Base-by-base conservation (phyloP, 2,797 vertebrate species). In the Poliocrania exsul region DNA sequence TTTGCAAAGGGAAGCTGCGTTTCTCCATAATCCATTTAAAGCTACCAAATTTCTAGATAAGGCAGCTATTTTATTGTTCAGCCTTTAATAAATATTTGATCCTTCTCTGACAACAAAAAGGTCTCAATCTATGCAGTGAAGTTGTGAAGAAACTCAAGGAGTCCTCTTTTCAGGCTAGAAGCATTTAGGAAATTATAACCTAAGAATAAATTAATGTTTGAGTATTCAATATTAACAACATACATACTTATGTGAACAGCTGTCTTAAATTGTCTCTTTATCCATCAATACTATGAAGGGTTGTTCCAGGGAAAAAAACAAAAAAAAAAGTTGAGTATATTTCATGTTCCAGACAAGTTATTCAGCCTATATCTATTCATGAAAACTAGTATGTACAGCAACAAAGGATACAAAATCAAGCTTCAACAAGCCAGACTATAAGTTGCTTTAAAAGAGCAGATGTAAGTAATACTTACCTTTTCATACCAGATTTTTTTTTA, bases 231-330 rank as follows among this genome's bases (percentile, higher is more conserved):
- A 54, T 46, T 75, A 87, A 77, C 28, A 86, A 74, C 29, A 50
- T 8, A 25, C 0, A 0, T 23, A 56, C n/a, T 83, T 60, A 97
- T 87, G 93, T 49, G 54, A 88, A 77, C 28, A 92, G 58, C 58
- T 89, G 73, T 92, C 91, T 88, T 91, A 90, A 96, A 97, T 29
- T 97, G 96, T 85, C 96, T 93, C 37, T 95, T 98, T 96, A 97
- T 81, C 95, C 93, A 98, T 95, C 96, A 96, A 97, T 98, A 98
- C 97, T 98, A 98, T 97, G 97, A 94, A 96, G 40, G 70, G 64
- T 87, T 92, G 64, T 97, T 98, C 97, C 7, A 91, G 96, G n/a
- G n/a, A n/a, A n/a, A n/a, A n/a, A n/a, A n/a, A 97, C 97, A 77
- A 58, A 94, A 95, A 96, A 95, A 90, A 38, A 38, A 61, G 28